Conservation (phyloP, 2,113 vertebrate genomes). For the Boulengeromyrus knoepffleri region DNA sequence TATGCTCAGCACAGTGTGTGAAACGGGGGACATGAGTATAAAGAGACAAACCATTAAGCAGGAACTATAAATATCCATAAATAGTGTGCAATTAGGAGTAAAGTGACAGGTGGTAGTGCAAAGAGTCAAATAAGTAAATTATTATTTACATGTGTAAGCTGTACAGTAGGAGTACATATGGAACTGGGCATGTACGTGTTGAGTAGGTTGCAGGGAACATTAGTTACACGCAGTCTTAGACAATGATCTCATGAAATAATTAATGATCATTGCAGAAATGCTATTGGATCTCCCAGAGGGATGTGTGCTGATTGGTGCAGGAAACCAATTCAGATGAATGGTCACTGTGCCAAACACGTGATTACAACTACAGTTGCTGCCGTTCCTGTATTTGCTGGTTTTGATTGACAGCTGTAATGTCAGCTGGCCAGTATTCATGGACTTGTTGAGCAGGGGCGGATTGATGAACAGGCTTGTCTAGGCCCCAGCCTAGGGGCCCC, state of each 20-base stretch:
- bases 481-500: background rate
- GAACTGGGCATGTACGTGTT: background rate
- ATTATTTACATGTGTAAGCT: no score
- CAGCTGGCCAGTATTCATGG: background rate
- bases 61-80: background rate
- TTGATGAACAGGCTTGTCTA: background rate
- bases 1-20: background rate
- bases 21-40: background rate
- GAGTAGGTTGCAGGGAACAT: background rate
- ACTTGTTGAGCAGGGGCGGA: background rate
- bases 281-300: background rate
- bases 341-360: background rate
- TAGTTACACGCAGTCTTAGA: background rate
- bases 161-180: background rate
- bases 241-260: background rate
- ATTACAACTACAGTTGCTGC: background rate
- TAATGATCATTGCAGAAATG: background rate
- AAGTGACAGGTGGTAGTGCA: background rate
- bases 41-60: background rate
- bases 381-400: background rate
- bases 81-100: background rate
- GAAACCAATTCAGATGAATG: background rate
- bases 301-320: background rate
- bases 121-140: background rate
- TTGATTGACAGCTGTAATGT: background rate